Conservation (phyloP, 2,797 vertebrate genomes). For the Coilia nasus region DNA sequence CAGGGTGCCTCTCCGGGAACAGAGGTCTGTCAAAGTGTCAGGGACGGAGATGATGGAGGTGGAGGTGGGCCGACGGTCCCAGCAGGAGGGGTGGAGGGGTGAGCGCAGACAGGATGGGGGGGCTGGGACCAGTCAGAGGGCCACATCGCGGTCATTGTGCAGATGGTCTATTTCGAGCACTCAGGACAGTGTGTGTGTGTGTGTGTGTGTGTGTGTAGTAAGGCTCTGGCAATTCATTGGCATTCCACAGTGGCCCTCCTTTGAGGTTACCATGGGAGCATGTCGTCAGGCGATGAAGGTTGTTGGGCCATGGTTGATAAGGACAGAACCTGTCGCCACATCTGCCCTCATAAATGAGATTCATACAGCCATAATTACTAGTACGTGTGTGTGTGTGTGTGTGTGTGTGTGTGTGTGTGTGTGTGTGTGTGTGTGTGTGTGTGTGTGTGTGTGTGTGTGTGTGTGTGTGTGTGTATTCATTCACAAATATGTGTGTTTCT, state of each 20-base stretch:
- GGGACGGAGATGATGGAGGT: slow-evolving; percentile 34
- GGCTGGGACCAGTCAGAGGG: slow-evolving; percentile 30
- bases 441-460: not conserved
- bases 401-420: not conserved
- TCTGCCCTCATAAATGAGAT: slow-evolving; percentile 52
- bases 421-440: not conserved
- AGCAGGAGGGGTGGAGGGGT: slow-evolving; percentile 38
- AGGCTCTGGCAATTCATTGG: slow-evolving; percentile 50
- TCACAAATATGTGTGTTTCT: not conserved
- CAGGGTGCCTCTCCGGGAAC: slow-evolving; percentile 1
- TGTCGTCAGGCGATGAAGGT: slow-evolving; percentile 69
- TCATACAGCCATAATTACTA: slow-evolving; percentile 24
- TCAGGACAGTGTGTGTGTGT: slow-evolving; percentile 41
- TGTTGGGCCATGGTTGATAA: slow-evolving; percentile 67
- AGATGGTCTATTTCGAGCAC: slow-evolving; percentile 57
- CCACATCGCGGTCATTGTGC: slow-evolving; percentile 55
- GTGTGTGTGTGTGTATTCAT: no score
- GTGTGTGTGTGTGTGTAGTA: slow-evolving; percentile 15
- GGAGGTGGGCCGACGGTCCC: slow-evolving; percentile 29
- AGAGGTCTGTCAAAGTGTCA: slow-evolving; percentile 28
- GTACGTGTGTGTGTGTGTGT: slow-evolving; percentile 6
- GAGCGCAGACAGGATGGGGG: slow-evolving; percentile 41
- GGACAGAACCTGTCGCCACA: slow-evolving; percentile 68
- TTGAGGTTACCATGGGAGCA: slow-evolving; percentile 46
- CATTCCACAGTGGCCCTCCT: slow-evolving; percentile 50